A percentile compares a stretch with the other conserved stretches of the same genome.
Conservation (phyloP, 2,113 vertebrate genomes). For the Hemichromis elongatus region DNA sequence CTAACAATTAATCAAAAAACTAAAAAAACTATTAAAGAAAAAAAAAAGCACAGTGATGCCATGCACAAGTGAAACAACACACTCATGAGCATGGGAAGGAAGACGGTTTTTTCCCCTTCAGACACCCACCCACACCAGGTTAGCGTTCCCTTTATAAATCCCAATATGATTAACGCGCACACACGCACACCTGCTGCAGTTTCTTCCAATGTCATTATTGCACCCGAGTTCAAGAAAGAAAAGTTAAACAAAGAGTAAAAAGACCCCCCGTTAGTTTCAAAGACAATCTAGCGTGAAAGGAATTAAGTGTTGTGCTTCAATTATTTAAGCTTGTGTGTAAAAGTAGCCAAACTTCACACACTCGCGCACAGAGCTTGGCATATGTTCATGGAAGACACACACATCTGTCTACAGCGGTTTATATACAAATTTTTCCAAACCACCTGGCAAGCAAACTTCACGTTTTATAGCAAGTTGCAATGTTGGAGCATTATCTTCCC, state of each 20-base stretch:
- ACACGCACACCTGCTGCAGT: not conserved
- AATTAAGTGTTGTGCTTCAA: slow-evolving; percentile 24
- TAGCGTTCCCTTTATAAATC: slow-evolving; percentile 37
- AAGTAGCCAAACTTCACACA: not conserved
- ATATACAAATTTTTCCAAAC: not conserved
- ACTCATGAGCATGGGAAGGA: not conserved
- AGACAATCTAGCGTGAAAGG: not conserved
- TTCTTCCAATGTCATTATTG: slow-evolving; percentile 49
- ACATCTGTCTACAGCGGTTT: not conserved
- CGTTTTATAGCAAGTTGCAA: not conserved
- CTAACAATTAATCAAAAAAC: not conserved
- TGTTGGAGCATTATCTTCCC: not conserved
- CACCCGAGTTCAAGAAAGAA: slow-evolving; percentile 45
- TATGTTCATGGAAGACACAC: slow-evolving; percentile 26
- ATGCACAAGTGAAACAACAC: not conserved
- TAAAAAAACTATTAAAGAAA: not conserved
- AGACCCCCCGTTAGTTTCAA: slow-evolving; percentile 8
- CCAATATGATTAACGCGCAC: not conserved
- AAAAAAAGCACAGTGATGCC: not conserved
- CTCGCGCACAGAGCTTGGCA: not conserved
- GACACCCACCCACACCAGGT: not conserved
- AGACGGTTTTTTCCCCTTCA: not conserved
- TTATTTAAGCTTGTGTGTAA: not conserved
- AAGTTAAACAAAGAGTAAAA: not conserved
- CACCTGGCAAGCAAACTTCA: not conserved